Evolutionary conservation across 2,888 invertebrate genomes (phyloP).

Genomic region (Amiota communis): DNA sequence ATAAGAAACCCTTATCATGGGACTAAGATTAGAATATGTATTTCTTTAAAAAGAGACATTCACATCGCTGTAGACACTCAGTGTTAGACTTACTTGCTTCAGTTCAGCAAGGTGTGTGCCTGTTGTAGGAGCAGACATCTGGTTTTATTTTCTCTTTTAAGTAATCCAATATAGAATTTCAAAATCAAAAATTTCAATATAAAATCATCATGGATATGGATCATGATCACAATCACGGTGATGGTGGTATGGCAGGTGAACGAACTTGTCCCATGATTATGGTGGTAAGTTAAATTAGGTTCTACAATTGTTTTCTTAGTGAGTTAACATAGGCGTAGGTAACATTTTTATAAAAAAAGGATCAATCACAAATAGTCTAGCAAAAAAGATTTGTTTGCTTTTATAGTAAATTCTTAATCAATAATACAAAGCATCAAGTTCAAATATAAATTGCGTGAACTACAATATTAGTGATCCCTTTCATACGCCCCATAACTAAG

Average conservation of each 20-base stretch:
- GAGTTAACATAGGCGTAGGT: no score
- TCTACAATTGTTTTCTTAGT: no score
- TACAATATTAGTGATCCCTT: no score
- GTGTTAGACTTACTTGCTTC: conserved; percentile 48
- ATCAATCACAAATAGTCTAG: no score
- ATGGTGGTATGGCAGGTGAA: conserved; percentile 19
- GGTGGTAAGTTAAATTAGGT: conserved; percentile 62
- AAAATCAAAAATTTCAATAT: background rate
- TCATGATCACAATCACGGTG: conserved; percentile 53
- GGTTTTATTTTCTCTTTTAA: background rate
- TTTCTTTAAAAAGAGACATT: conserved; percentile 11
- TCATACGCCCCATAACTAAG: no score
- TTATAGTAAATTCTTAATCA: no score
- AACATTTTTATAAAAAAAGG: no score
- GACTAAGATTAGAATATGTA: background rate
- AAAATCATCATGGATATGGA: conserved; percentile 49
- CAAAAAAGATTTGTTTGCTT: no score
- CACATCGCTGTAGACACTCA: conserved; percentile 20
- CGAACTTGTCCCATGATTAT: conserved; percentile 70
- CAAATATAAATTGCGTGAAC: no score
- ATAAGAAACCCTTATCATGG: background rate
- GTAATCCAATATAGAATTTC: background rate
- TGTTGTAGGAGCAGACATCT: background rate
- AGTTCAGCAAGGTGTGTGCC: conserved; percentile 51
- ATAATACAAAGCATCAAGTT: no score